Percentiles rank a stretch among this genome's conserved stretches.
Conservation (phyloP, 2,113 vertebrate species). For the Tympanuchus pallidicinctus region DNA sequence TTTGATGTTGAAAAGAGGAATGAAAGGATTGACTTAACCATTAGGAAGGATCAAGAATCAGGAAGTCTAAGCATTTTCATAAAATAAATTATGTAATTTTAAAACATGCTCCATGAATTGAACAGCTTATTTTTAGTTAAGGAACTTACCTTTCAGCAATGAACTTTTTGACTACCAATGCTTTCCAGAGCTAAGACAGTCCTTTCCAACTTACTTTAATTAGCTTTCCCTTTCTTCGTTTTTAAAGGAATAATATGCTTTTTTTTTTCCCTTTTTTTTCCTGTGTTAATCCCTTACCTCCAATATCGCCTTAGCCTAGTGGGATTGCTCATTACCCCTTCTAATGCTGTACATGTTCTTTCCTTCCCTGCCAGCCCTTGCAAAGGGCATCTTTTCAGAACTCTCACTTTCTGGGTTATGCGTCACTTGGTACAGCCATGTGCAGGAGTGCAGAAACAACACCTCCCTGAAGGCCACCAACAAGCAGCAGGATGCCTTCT, state of each 20-base stretch:
- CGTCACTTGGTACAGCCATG: background rate
- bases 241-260: background rate
- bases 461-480: background rate
- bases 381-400: background rate
- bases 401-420: background rate
- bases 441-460: background rate
- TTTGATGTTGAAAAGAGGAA: background rate
- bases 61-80: background rate
- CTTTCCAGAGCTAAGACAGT: background rate
- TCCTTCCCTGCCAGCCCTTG: background rate
- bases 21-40: background rate
- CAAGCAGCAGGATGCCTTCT: background rate
- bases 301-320: background rate
- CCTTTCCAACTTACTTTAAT: constrained; percentile 16
- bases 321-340: background rate
- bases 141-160: background rate
- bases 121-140: background rate
- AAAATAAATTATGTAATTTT: background rate
- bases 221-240: background rate
- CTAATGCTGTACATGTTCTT: background rate
- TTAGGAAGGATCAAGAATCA: background rate
- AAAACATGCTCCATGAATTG: background rate
- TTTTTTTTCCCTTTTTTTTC: background rate
- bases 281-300: constrained; percentile 34
- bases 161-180: background rate